A percentile compares a stretch with the other conserved stretches of the same genome.
Evolutionary conservation across 2,797 vertebrate species (phyloP).

Genomic region (Todus mexicanus): DNA sequence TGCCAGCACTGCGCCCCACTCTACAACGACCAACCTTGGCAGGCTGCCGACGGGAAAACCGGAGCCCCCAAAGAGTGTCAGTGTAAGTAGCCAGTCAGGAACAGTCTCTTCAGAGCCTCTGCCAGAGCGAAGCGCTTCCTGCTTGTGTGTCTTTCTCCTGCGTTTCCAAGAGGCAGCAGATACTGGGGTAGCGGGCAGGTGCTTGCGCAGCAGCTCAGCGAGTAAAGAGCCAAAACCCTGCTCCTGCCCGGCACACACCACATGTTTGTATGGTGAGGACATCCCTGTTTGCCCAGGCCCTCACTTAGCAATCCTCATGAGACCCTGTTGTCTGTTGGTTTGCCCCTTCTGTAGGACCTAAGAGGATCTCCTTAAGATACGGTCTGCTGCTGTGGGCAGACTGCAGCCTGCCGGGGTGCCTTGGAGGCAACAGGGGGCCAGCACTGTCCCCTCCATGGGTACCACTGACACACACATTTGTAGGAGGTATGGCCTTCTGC

Average conservation of each 20-base stretch:
- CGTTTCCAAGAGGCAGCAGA: slow-evolving; percentile 1
- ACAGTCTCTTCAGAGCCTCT: background rate
- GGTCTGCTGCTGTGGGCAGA: background rate
- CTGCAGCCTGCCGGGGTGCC: background rate
- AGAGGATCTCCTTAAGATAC: background rate
- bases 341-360: background rate
- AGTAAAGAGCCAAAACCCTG: background rate
- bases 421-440: background rate
- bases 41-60: slow-evolving; percentile 87
- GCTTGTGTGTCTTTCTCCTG: background rate
- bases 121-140: background rate
- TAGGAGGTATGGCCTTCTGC: background rate
- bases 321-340: background rate
- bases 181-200: background rate
- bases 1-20: slow-evolving; percentile 87
- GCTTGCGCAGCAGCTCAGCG: background rate
- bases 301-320: background rate
- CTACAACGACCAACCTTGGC: slow-evolving; percentile 94
- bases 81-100: slow-evolving; percentile 80
- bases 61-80: slow-evolving; percentile 88
- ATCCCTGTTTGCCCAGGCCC: background rate
- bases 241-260: background rate
- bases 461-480: fast-evolving
- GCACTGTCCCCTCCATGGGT: background rate
- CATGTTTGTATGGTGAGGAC: background rate